phyloP scores from a whole-genome alignment of 2,888 invertebrate species.

The Pemphredon lugubris region DNA sequence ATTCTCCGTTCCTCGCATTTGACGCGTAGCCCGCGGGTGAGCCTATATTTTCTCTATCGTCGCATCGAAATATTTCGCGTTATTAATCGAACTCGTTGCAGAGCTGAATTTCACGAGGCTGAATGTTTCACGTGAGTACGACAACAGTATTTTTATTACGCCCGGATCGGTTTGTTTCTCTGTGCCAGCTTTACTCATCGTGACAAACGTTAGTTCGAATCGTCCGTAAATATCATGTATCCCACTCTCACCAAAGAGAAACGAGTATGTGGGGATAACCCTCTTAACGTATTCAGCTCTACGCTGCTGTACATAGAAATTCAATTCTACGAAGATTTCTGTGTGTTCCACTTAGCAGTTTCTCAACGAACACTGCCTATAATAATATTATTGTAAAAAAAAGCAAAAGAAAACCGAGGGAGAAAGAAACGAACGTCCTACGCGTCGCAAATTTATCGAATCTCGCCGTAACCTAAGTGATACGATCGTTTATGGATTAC shows the following conservation, averaged over 20 bases:
- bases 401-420: conserved; percentile 8
- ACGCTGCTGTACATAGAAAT: conserved; percentile 16
- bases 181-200: background rate
- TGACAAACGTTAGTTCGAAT: background rate
- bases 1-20: too few species aligned
- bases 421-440: conserved; percentile 19
- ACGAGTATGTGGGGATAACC: background rate
- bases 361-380: conserved; percentile 68
- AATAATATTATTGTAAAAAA: conserved; percentile 42
- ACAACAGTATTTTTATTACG: background rate
- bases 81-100: background rate
- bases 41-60: background rate
- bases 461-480: conserved; percentile 41
- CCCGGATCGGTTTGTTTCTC: background rate
- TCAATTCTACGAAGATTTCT: conserved; percentile 31
- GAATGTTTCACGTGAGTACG: conserved; percentile 27
- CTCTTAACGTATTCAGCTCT: conserved; percentile 12
- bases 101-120: conserved; percentile 33
- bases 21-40: too few species aligned
- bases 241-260: too few species aligned
- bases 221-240: background rate
- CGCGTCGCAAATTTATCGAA: conserved; percentile 30
- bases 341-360: conserved; percentile 60
- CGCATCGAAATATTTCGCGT: background rate
- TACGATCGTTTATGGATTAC: conserved; percentile 27